These are phyloP conservation scores for Varecia variegata DNA, from an alignment of 2,797 vertebrate species.

Conservation along the genomic window DNA sequence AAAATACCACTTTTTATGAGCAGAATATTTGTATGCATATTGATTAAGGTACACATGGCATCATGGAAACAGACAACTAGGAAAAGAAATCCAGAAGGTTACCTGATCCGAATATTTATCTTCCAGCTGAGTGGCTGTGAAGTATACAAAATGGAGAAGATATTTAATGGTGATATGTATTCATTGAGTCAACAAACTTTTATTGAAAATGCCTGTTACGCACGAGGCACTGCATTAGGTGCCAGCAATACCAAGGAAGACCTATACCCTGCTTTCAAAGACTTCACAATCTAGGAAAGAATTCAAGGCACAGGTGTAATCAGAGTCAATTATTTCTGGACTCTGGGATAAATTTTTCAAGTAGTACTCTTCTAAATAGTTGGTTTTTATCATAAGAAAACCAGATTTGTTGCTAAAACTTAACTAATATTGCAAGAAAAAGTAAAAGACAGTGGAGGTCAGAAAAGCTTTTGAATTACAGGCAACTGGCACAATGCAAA, in stretches of 20 bases:
- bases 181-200: neutral
- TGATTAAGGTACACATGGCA: neutral
- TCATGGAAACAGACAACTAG: neutral
- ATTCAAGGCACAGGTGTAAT: neutral
- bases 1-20: slow-evolving; percentile 36
- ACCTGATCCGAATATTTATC: neutral
- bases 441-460: neutral
- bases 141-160: neutral
- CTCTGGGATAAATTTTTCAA: neutral
- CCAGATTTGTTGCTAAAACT: neutral
- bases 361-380: neutral
- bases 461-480: neutral
- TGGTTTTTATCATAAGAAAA: neutral
- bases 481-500: neutral
- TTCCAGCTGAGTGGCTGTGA: neutral
- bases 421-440: neutral
- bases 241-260: neutral
- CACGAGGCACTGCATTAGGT: neutral
- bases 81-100: neutral
- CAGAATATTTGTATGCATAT: neutral
- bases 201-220: neutral
- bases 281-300: neutral
- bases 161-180: neutral
- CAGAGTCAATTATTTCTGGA: neutral
- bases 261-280: neutral